phyloP scores from a whole-genome alignment of 2,888 invertebrate genomes.

The Tiliacea aurago region DNA sequence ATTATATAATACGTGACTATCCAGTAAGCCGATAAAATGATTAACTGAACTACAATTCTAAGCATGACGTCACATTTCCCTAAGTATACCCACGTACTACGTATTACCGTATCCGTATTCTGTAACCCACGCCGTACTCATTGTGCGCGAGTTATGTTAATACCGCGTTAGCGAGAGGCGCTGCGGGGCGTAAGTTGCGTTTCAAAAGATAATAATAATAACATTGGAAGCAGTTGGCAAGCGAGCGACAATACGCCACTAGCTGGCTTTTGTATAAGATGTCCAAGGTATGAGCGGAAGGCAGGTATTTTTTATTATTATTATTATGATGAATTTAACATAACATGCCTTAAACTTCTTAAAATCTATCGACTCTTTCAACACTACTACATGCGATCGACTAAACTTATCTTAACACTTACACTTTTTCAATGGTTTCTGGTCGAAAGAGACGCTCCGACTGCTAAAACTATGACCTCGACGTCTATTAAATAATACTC shows the following conservation, averaged over 20 bases:
- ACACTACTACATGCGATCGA: too few relatives aligned
- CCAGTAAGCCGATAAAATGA: constrained; percentile 36
- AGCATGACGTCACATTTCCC: constrained; percentile 25
- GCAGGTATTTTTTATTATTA: too few relatives aligned
- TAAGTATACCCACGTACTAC: constrained; percentile 32
- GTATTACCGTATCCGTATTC: constrained; percentile 43
- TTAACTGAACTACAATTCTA: constrained; percentile 20
- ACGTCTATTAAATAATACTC: too few relatives aligned
- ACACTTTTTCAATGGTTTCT: too few relatives aligned
- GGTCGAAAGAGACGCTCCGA: too few relatives aligned
- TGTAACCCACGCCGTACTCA: constrained; percentile 31
- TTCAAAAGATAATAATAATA: constrained; percentile 82
- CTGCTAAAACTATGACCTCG: too few relatives aligned
- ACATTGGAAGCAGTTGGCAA: constrained; percentile 84
- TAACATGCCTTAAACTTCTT: too few relatives aligned
- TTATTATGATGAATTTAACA: too few relatives aligned
- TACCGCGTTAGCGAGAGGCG: constrained; percentile 53
- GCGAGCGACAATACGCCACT: constrained; percentile 74
- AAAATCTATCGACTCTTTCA: too few relatives aligned
- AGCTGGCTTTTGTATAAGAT: constrained; percentile 61
- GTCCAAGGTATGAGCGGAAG: constrained; percentile 36
- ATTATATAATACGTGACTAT: constrained; percentile 12
- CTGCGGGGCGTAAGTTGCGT: constrained; percentile 72
- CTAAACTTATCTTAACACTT: too few relatives aligned
- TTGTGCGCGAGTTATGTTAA: constrained; percentile 58